Conservation (phyloP, 1,140 invertebrate genomes). For the Metaphire vulgaris region DNA sequence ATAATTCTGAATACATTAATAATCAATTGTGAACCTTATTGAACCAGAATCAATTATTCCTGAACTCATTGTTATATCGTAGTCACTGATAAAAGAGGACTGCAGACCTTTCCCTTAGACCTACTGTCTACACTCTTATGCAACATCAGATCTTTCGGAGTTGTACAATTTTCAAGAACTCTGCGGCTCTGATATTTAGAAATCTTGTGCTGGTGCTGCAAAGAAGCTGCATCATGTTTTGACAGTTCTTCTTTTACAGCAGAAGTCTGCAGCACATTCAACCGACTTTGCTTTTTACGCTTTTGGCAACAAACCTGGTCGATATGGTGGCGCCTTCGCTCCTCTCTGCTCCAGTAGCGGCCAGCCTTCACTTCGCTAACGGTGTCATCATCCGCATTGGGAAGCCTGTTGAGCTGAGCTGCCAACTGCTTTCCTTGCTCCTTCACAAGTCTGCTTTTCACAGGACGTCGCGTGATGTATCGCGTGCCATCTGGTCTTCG, state of each 20-base stretch:
- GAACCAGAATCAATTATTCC: too few relatives aligned
- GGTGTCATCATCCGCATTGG: not conserved
- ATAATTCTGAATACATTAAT: too few relatives aligned
- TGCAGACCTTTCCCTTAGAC: not conserved
- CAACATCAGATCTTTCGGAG: not conserved
- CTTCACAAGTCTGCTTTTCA: conserved; percentile 40
- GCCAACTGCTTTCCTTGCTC: not conserved
- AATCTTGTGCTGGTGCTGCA: not conserved
- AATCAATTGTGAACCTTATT: too few relatives aligned
- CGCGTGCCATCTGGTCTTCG: conserved; percentile 11
- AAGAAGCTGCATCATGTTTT: not conserved
- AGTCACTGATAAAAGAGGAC: not conserved
- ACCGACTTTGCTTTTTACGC: conserved; percentile 33
- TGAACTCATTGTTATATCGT: too few relatives aligned
- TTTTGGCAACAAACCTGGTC: conserved; percentile 64
- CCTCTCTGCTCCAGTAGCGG: not conserved
- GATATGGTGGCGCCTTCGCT: conserved; percentile 41
- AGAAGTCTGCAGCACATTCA: not conserved
- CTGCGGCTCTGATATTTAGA: not conserved
- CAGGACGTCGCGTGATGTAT: conserved; percentile 15
- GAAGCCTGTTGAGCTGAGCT: not conserved
- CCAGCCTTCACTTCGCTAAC: not conserved
- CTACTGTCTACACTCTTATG: not conserved
- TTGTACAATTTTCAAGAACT: not conserved
- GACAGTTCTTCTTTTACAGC: not conserved